phyloP scores from a whole-genome alignment of 2,888 invertebrate species.

The Limnephilus lunatus region DNA sequence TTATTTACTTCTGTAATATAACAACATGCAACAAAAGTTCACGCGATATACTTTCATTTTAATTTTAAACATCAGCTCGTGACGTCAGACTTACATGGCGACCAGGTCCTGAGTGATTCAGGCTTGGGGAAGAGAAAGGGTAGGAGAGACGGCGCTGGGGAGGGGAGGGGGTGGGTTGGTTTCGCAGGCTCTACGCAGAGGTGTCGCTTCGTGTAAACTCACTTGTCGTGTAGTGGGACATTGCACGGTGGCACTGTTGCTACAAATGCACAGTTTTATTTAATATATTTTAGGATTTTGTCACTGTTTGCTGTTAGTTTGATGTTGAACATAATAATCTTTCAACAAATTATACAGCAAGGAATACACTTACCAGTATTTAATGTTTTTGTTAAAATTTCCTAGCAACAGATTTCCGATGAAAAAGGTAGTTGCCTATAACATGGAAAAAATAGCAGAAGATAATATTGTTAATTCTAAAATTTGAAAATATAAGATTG shows the following conservation, averaged over 20 bases:
- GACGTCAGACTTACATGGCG: slow-evolving; percentile 41
- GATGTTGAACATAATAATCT: too few relatives aligned
- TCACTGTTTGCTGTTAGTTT: too few relatives aligned
- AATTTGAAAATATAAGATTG: too few relatives aligned
- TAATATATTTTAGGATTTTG: neutral
- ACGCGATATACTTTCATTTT: neutral
- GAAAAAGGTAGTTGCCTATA: too few relatives aligned
- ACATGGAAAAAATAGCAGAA: too few relatives aligned
- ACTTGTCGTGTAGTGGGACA: slow-evolving; percentile 52
- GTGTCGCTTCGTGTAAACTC: slow-evolving; percentile 56
- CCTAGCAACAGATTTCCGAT: too few relatives aligned
- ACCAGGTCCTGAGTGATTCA: slow-evolving; percentile 1
- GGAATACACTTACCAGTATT: too few relatives aligned
- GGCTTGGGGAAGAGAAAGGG: neutral
- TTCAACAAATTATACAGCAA: too few relatives aligned
- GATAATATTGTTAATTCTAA: too few relatives aligned
- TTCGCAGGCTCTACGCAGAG: slow-evolving; percentile 43
- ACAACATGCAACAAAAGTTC: neutral
- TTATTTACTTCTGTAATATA: neutral
- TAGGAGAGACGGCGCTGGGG: neutral
- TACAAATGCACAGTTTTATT: neutral
- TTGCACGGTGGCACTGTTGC: slow-evolving; percentile 52
- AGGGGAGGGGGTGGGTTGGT: slow-evolving; percentile 3
- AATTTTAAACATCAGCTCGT: neutral
- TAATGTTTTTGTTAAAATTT: too few relatives aligned